These are phyloP conservation scores for Rhagologus leucostigma DNA, from an alignment of 2,113 vertebrate species.

Conservation along the genomic window DNA sequence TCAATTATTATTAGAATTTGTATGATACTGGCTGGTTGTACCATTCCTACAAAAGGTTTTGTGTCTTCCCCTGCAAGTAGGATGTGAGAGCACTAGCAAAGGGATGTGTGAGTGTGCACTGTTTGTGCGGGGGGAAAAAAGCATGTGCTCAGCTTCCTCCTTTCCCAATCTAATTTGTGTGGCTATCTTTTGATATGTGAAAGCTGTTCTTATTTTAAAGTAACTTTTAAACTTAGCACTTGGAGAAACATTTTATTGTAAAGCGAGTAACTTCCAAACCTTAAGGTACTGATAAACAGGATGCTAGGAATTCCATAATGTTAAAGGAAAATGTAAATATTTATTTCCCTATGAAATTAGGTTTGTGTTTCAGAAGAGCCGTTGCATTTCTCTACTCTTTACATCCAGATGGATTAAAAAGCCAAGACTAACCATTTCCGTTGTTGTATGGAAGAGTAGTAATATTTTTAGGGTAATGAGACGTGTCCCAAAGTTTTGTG, in stretches of 20 bases:
- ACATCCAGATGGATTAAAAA: background rate
- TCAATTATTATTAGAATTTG: background rate
- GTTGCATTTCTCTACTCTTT: background rate
- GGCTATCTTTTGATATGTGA: background rate
- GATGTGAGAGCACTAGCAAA: background rate
- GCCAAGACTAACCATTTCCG: background rate
- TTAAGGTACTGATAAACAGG: constrained; percentile 26
- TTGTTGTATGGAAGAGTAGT: background rate
- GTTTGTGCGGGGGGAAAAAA: background rate
- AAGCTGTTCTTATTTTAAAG: background rate
- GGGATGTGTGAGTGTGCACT: background rate
- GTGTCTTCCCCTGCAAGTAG: background rate
- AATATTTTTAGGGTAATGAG: background rate
- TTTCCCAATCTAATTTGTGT: background rate
- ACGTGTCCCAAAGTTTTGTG: background rate
- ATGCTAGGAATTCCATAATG: background rate
- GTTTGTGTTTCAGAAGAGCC: background rate
- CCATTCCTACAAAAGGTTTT: background rate
- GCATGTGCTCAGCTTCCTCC: background rate
- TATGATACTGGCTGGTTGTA: background rate
- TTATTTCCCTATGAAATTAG: background rate
- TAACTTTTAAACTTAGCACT: background rate
- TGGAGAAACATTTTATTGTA: background rate
- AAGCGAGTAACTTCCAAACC: background rate
- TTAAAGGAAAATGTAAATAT: constrained; percentile 25